Percentiles rank a stretch among this genome's conserved stretches.
phyloP scores from a whole-genome alignment of 2,888 invertebrate genomes.

The Volucella zonaria region DNA sequence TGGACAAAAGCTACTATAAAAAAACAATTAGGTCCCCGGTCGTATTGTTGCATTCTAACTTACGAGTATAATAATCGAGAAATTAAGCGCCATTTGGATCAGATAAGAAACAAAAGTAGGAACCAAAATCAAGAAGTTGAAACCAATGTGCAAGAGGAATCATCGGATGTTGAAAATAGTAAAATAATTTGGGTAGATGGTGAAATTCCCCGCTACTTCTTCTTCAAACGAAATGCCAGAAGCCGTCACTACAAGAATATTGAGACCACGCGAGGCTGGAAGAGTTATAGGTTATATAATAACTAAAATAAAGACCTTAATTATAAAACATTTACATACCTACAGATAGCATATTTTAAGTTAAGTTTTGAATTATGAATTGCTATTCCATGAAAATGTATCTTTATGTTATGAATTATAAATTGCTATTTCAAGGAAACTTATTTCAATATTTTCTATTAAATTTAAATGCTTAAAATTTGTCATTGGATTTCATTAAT shows the following conservation, averaged over 20 bases:
- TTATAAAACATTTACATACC: neutral
- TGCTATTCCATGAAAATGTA: neutral
- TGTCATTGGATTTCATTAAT: neutral
- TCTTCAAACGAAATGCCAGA: slow-evolving; percentile 1
- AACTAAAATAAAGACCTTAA: neutral
- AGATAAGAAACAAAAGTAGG: slow-evolving; percentile 13
- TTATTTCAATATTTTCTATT: neutral
- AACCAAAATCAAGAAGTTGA: slow-evolving; percentile 15
- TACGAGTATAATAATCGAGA: too few species aligned
- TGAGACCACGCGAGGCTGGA: slow-evolving; percentile 7
- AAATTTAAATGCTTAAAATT: neutral
- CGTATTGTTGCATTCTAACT: slow-evolving; percentile 44
- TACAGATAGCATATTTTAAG: neutral
- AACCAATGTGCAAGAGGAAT: neutral
- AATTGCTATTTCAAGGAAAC: neutral
- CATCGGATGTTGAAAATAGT: neutral
- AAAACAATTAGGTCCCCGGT: slow-evolving; percentile 52
- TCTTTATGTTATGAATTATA: neutral
- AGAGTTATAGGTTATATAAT: neutral
- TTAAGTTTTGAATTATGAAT: neutral
- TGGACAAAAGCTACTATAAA: slow-evolving; percentile 64
- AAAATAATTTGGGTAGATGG: neutral
- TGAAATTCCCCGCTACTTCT: neutral
- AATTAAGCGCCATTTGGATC: slow-evolving; percentile 38
- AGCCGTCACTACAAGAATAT: slow-evolving; percentile 7